Evolutionary conservation across 1,140 invertebrate species (phyloP), one percentile per base, ranked within the genome.

Genomic region (Trinorchestia longiramus): DNA sequence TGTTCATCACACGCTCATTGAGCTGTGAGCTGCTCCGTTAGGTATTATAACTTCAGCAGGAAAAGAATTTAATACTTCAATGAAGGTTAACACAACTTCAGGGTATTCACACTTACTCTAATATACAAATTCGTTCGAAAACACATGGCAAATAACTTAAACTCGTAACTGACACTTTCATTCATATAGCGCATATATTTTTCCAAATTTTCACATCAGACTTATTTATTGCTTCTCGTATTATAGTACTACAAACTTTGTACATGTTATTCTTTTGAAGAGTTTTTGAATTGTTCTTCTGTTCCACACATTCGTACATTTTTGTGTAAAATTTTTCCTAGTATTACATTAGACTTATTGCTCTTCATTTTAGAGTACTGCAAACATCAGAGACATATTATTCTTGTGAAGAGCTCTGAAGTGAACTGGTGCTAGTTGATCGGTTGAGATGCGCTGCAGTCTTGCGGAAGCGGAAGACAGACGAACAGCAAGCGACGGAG

Each of bases 401-500:
- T 23, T 19, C 62, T 36, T 77, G 15, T 28, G 62, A 77, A 36
- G 36, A 36, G 1, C 28, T 19, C 36, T 77, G 11, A 77, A 77
- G 3, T 36, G 8, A 77, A 36, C 11, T 11, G 28, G 15, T 77
- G 62, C 62, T 23, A 28, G 62, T 77, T 36, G 11, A 77, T 77
- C 62, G 62, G 62, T 77, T 77, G 62, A 77, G 62, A 77, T 77
- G 62, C 41, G 41, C 88, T 43, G 43, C 88, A 11, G 88, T 8
- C 11, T 44, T 91, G 88, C 88, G 88, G 88, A 91, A 91, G 88
- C 88, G 88, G 88, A 91, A 91, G 88, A 43, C 88, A 91, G 88
- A 42, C 43, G 88, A 91, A 23, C 41, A 91, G 88, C 88, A 23
- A 91, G 43, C 62, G 62, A 77, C 62, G 15, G 62, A 77, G 62